Conservation (phyloP, 1,140 invertebrate genomes). For the Drosophila insularis region DNA sequence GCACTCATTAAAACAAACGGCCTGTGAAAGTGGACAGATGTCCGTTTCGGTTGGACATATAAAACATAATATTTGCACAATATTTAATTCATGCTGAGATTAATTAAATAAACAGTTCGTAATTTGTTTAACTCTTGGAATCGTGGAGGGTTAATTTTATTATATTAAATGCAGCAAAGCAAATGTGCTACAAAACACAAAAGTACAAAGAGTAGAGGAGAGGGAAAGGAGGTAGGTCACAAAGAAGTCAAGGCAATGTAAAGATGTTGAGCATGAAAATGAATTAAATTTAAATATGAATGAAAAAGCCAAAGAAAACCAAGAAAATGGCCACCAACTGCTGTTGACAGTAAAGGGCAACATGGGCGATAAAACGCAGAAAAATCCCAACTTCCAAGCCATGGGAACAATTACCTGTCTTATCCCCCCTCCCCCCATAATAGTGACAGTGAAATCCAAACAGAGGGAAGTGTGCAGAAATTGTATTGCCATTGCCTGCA, state of each 20-base stretch:
- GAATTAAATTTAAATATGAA: slow-evolving; percentile 61
- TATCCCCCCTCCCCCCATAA: slow-evolving; percentile 21
- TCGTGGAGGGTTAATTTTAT: slow-evolving; percentile 11
- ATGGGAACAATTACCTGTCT: neutral
- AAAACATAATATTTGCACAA: slow-evolving; percentile 1
- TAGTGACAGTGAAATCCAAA: slow-evolving; percentile 46
- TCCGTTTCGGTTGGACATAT: slow-evolving; percentile 9
- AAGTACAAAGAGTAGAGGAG: neutral
- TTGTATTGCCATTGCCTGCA: slow-evolving; percentile 30
- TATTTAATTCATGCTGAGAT: slow-evolving; percentile 1
- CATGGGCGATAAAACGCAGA: slow-evolving; percentile 20
- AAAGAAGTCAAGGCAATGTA: slow-evolving; percentile 18
- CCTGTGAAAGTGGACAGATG: slow-evolving; percentile 33
- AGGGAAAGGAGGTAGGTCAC: neutral
- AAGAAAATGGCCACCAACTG: slow-evolving; percentile 1
- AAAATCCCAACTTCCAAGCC: slow-evolving; percentile 21
- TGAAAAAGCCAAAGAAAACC: slow-evolving; percentile 9
- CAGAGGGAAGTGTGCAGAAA: slow-evolving; percentile 2
- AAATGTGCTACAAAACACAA: neutral
- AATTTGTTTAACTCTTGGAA: neutral
- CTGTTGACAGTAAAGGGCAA: slow-evolving; percentile 11
- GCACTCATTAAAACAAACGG: neutral
- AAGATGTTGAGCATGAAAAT: slow-evolving; percentile 29
- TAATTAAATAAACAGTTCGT: slow-evolving; percentile 2
- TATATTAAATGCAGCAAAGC: slow-evolving; percentile 4